phyloP scores from a whole-genome alignment of 1,140 invertebrate genomes.

The Achatina immaculata region DNA sequence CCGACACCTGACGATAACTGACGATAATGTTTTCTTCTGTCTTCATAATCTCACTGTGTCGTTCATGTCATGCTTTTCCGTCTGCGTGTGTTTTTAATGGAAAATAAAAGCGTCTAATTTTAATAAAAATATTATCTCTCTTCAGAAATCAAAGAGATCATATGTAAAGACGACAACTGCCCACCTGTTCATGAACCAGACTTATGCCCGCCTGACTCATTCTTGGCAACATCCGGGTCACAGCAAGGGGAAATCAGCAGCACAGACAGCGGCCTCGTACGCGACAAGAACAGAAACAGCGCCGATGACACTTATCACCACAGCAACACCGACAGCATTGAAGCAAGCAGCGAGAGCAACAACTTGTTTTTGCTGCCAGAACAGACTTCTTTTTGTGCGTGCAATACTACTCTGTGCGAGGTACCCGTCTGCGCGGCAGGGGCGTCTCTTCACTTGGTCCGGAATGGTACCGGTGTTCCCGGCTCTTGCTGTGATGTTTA shows the following conservation, averaged over 20 bases:
- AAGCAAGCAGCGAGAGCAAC: neutral
- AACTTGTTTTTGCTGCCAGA: neutral
- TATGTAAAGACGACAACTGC: neutral
- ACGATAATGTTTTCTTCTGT: no score
- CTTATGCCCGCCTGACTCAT: neutral
- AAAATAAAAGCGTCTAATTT: no score
- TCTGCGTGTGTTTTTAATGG: no score
- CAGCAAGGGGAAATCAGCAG: neutral
- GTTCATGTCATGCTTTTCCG: no score
- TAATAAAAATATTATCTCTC: no score
- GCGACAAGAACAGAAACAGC: neutral
- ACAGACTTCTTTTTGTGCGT: neutral
- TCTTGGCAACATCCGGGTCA: neutral
- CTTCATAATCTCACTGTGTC: no score
- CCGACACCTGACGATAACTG: no score
- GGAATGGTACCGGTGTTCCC: neutral
- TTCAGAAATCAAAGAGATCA: conserved; percentile 7
- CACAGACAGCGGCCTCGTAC: neutral
- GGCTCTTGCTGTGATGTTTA: conserved; percentile 6
- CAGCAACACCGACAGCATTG: no score
- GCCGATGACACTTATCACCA: neutral
- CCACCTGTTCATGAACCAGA: neutral
- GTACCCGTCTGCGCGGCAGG: neutral
- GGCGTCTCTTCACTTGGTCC: neutral
- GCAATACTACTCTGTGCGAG: neutral